Evolutionary conservation across 2,888 invertebrate species (phyloP).

Genomic region (Myopa testacea): DNA sequence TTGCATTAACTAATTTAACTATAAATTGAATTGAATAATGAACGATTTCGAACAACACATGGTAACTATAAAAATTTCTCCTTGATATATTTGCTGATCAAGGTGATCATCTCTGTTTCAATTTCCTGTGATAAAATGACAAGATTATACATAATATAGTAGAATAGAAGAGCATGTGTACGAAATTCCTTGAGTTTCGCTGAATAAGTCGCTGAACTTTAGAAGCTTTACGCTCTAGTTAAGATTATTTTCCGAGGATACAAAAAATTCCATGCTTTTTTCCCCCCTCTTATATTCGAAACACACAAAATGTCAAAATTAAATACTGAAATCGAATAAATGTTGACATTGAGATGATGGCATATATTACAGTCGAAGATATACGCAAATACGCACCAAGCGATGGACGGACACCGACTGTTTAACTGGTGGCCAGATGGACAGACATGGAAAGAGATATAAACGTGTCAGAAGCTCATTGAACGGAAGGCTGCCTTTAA

Average conservation of each 20-base stretch:
- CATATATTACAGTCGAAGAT: not conserved
- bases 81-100: not conserved
- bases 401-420: not conserved
- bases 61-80: not conserved
- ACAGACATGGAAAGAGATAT: not conserved
- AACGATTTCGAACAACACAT: not conserved
- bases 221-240: not conserved
- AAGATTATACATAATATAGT: not conserved
- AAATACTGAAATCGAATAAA: not conserved
- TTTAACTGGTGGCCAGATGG: not conserved
- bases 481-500: not conserved
- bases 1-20: not conserved
- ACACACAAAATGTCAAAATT: not conserved
- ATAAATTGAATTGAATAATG: not conserved
- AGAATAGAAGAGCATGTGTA: not conserved
- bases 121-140: not conserved
- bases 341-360: slow-evolving; percentile 4
- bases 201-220: slow-evolving; percentile 16
- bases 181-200: too few species aligned
- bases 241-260: not conserved
- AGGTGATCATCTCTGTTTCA: not conserved
- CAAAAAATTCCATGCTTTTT: not conserved
- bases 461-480: slow-evolving; percentile 27
- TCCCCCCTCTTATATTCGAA: too few species aligned
- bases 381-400: not conserved